A percentile compares a stretch with the other conserved stretches of the same genome.
phyloP scores from a whole-genome alignment of 2,797 vertebrate species.

The Fistularia tabacaria region DNA sequence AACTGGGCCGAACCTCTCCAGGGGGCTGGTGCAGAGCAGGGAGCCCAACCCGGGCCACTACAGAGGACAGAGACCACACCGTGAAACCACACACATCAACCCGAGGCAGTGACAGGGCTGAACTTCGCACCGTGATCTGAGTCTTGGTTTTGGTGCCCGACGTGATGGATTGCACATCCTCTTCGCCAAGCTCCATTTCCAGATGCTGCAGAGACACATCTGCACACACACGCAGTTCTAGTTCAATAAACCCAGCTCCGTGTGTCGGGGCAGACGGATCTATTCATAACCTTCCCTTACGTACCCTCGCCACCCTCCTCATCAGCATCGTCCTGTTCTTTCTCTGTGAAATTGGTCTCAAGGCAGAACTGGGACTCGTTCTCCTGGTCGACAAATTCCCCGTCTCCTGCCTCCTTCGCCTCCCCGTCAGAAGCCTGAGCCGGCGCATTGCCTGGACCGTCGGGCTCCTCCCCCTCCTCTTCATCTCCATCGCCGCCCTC shows the following conservation, averaged over 20 bases:
- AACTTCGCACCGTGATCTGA: constrained; percentile 77
- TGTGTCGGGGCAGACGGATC: no score
- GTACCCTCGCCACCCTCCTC: constrained; percentile 41
- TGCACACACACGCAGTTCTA: constrained; percentile 42
- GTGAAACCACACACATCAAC: no score
- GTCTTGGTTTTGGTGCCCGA: constrained; percentile 69
- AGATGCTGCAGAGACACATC: constrained; percentile 86
- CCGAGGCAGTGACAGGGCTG: background rate
- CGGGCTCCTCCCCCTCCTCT: constrained; percentile 22
- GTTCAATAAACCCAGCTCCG: background rate
- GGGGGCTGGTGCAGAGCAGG: constrained; percentile 72
- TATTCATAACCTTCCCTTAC: no score
- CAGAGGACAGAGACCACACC: background rate
- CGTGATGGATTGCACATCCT: constrained; percentile 79
- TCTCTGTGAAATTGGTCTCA: constrained; percentile 86
- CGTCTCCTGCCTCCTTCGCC: constrained; percentile 33
- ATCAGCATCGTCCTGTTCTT: constrained; percentile 7
- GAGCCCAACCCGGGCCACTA: constrained; percentile 87
- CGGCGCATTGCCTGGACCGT: constrained; percentile 25
- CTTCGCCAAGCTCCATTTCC: constrained; percentile 80
- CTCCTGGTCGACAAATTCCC: constrained; percentile 83
- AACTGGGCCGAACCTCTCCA: constrained; percentile 70
- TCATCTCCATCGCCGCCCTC: constrained; percentile 32
- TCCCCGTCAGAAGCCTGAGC: constrained; percentile 26
- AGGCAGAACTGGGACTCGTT: constrained; percentile 87